Evolutionary conservation across 2,888 invertebrate species (phyloP).

Genomic region (Pyrocoelia pectoralis): DNA sequence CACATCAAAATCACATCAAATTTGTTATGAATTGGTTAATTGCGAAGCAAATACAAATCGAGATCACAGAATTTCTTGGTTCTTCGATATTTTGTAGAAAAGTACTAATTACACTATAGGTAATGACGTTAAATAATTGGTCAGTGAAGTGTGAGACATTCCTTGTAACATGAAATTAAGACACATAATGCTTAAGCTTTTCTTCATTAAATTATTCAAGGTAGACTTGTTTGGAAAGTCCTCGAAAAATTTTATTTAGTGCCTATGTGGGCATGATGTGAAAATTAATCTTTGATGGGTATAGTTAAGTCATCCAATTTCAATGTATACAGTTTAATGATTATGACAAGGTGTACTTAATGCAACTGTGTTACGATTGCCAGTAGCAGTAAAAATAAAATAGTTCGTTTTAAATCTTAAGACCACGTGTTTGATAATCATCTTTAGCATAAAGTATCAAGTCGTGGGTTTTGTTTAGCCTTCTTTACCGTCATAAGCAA

Average conservation of each 20-base stretch:
- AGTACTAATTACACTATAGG: no score
- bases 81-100: no score
- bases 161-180: no score
- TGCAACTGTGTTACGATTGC: slow-evolving; percentile 30
- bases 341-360: slow-evolving; percentile 23
- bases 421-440: slow-evolving; percentile 38
- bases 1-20: no score
- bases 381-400: slow-evolving; percentile 28
- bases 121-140: no score
- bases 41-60: no score
- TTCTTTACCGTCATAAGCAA: slow-evolving; percentile 40
- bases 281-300: not conserved
- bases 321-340: slow-evolving; percentile 26
- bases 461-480: slow-evolving; percentile 41
- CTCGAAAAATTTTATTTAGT: not conserved
- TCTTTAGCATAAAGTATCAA: slow-evolving; percentile 39
- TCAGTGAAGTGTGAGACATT: no score
- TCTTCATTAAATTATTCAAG: no score
- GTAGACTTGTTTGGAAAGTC: not conserved
- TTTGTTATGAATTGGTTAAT: no score
- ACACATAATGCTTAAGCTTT: no score
- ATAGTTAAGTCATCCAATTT: slow-evolving; percentile 20
- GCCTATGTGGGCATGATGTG: not conserved
- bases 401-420: slow-evolving; percentile 19
- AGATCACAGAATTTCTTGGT: no score